These are phyloP conservation scores for Synergus japonicus DNA, from an alignment of 2,888 invertebrate genomes.

Conservation along the genomic window DNA sequence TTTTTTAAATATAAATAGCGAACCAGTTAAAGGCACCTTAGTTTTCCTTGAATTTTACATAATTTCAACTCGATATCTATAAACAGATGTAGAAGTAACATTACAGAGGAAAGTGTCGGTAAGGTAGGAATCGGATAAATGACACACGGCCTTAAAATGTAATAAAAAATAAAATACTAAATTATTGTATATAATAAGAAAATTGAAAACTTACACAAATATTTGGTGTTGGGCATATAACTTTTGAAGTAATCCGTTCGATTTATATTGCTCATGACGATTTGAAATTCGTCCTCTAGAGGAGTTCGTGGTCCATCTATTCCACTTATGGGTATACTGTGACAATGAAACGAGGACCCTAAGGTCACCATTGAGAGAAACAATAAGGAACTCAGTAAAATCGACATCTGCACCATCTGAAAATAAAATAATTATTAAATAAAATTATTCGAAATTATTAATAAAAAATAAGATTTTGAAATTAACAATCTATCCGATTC, in stretches of 20 bases:
- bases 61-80: too few relatives aligned
- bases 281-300: slow-evolving; percentile 66
- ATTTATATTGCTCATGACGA: slow-evolving; percentile 63
- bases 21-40: too few relatives aligned
- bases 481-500: too few relatives aligned
- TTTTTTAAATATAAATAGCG: too few relatives aligned
- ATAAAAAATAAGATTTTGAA: too few relatives aligned
- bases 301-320: slow-evolving; percentile 60
- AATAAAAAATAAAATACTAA: neutral
- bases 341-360: neutral
- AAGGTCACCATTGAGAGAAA: neutral
- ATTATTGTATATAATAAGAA: neutral
- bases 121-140: too few relatives aligned
- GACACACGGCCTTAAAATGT: too few relatives aligned
- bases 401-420: slow-evolving; percentile 8
- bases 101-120: too few relatives aligned
- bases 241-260: slow-evolving; percentile 67
- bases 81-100: too few relatives aligned
- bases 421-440: neutral
- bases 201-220: slow-evolving; percentile 67
- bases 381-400: neutral
- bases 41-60: too few relatives aligned
- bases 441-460: neutral
- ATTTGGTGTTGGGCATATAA: slow-evolving; percentile 73
- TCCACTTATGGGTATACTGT: slow-evolving; percentile 46